phyloP scores from a whole-genome alignment of 1,140 invertebrate species.

The Lutraria rhynchaena region DNA sequence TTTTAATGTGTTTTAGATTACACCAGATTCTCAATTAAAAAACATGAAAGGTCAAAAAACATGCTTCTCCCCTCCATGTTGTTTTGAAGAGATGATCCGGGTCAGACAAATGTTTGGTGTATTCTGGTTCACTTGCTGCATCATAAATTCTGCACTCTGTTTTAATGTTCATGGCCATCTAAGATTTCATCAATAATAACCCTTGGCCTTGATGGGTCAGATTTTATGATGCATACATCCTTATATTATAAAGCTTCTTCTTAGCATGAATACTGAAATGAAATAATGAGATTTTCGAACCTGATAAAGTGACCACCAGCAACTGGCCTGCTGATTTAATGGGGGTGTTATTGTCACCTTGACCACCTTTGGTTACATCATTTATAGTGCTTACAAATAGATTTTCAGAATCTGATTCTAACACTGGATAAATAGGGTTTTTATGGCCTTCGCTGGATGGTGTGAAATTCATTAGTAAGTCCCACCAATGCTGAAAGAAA shows the following conservation, averaged over 20 bases:
- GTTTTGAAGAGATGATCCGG: not conserved
- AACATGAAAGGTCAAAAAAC: too few species aligned
- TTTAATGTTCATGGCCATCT: conserved; percentile 15
- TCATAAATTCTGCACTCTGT: conserved; percentile 40
- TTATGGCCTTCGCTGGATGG: too few species aligned
- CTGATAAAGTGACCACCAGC: conserved; percentile 13
- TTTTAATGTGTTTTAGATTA: too few species aligned
- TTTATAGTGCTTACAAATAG: conserved; percentile 7
- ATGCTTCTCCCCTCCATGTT: not conserved
- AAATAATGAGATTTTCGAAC: conserved; percentile 17
- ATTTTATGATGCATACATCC: conserved; percentile 35
- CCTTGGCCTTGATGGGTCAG: conserved; percentile 33
- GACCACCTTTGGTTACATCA: conserved; percentile 21
- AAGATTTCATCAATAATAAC: conserved; percentile 18
- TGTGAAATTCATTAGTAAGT: too few species aligned
- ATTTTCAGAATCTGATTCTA: not conserved
- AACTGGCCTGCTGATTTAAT: conserved; percentile 6
- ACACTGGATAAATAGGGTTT: too few species aligned
- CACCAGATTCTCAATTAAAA: too few species aligned
- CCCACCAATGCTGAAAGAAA: too few species aligned
- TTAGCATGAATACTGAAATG: conserved; percentile 13
- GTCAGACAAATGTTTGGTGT: conserved; percentile 1
- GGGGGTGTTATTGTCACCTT: conserved; percentile 22
- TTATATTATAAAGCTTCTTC: conserved; percentile 1
- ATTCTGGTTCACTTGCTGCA: conserved; percentile 7